Evolutionary conservation across 2,888 invertebrate species (phyloP), one percentile per base, ranked within the genome.

Genomic region (Dryadula phaetusa): DNA sequence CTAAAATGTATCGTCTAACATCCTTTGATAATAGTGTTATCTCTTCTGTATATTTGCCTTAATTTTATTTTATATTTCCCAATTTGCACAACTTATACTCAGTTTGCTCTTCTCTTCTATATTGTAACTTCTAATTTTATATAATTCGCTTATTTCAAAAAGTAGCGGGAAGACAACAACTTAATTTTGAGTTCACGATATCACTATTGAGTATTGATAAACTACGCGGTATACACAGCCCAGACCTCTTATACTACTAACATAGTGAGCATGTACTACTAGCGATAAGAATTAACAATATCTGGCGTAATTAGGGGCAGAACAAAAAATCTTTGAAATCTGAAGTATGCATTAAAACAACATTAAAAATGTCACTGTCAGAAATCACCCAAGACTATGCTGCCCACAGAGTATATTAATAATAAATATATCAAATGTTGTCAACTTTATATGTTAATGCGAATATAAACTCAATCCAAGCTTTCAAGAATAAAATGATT

Each of bases 1-100:
- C 8, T 40, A n/a, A 37, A 37, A 54, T 6, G 16, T n/a, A 20
- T 34, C 37, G n/a, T 40, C 37, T 56, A 37, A 37, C 54, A 37
- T 37, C 20, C 0, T 20, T 22, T 25, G n/a, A 40, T 12, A 22
- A 7, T 20, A 54, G 34, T n/a, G 37, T 22, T 40, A 56, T 56
- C 22, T 40, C 40, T 56, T 22, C 22, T 37, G n/a, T 22, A 3
- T 1, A 22, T 10, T 53, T 49, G n/a, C n/a, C 25, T 28, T 52
- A 25, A 37, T 54, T 20, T 18, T 10, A 12, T 10, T 56, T 5
- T 40, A 1, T 22, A n/a, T 25, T 16, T 32, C 18, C 28, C 32
- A 32, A 52, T 52, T 16, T 16, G 20, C 28, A 10, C 32, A 37
- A 12, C 10, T 16, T 10, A 7, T 1, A 7, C 10, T 28, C 1